phyloP scores from a whole-genome alignment of 2,113 vertebrate genomes.

The Danio rerio region GRCz12tu NC_133193.1:6480501-6481000 shows the following conservation, averaged over 20 bases:
- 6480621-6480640: no score
- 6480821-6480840: neutral
- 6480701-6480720: slow-evolving; percentile 14
- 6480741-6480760: neutral
- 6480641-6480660: slow-evolving; percentile 26
- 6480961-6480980: neutral
- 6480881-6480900: neutral
- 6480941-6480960: neutral
- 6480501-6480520: no score
- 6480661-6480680: slow-evolving; percentile 7
- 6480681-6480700: neutral
- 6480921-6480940: neutral
- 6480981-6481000: slow-evolving; percentile 5
- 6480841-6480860: neutral
- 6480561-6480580: no score
- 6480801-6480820: neutral
- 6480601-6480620: no score
- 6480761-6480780: neutral
- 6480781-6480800: slow-evolving; percentile 11
- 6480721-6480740: neutral
- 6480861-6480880: neutral
- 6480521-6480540: no score
- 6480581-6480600: no score
- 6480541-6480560: no score
- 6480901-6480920: slow-evolving; percentile 1